A percentile compares a stretch with the other conserved stretches of the same genome.
phyloP scores from a whole-genome alignment of 2,797 vertebrate species.

The Sciurus carolinensis region DNA sequence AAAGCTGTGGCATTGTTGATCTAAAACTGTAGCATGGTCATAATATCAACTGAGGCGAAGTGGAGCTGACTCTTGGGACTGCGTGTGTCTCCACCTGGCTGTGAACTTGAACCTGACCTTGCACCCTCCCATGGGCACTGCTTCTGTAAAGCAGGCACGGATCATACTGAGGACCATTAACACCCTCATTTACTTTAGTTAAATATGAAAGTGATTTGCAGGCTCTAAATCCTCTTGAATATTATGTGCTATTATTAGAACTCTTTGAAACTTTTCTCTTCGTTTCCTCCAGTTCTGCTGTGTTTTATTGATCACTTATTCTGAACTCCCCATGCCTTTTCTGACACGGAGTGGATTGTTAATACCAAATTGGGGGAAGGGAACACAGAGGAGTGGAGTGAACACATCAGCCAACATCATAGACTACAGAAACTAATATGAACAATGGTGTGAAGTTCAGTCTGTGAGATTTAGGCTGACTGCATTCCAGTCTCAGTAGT shows the following conservation, averaged over 20 bases:
- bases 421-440: not conserved
- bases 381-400: not conserved
- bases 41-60: not conserved
- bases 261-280: not conserved
- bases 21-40: not conserved
- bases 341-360: not conserved
- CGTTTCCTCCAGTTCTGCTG: not conserved
- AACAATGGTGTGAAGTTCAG: not conserved
- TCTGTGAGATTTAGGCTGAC: not conserved
- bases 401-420: not conserved
- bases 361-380: not conserved
- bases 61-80: not conserved
- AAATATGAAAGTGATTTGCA: not conserved
- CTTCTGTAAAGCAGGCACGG: not conserved
- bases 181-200: not conserved
- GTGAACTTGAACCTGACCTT: not conserved
- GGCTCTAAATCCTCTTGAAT: not conserved
- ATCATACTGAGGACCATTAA: not conserved
- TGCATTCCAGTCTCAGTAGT: not conserved
- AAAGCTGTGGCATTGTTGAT: not conserved
- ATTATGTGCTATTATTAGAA: not conserved
- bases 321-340: not conserved
- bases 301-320: not conserved
- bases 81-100: not conserved
- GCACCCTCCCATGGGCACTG: no score